A percentile compares a stretch with the other conserved stretches of the same genome.
These are phyloP conservation scores for Rhyacichthys aspro DNA, from an alignment of 2,797 vertebrate genomes.

Conservation along the genomic window DNA sequence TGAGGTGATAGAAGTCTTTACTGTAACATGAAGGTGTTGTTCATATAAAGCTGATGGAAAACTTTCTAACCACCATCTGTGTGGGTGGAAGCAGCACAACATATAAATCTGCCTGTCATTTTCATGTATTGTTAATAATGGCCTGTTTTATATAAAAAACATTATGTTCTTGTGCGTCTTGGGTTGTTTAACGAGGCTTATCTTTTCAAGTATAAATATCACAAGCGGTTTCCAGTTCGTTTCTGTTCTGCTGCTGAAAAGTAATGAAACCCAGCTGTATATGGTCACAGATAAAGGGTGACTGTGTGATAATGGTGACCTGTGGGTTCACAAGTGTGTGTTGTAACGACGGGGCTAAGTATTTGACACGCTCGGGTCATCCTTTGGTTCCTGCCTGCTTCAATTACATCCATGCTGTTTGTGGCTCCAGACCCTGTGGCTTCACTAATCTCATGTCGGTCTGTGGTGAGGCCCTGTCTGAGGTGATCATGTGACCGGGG, in stretches of 20 bases:
- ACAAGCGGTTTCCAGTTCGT: not conserved
- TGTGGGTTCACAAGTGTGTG: conserved; percentile 61
- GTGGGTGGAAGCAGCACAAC: too few relatives aligned
- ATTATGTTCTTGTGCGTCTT: too few relatives aligned
- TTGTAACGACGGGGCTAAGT: conserved; percentile 39
- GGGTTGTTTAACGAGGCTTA: too few relatives aligned
- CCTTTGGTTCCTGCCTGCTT: conserved; percentile 72
- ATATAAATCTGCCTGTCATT: too few relatives aligned
- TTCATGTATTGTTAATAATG: too few relatives aligned
- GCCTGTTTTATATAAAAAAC: too few relatives aligned
- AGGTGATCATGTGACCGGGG: conserved; percentile 15
- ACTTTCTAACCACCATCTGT: too few relatives aligned
- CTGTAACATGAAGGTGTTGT: too few relatives aligned
- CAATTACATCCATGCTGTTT: conserved; percentile 81
- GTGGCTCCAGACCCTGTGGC: conserved; percentile 69
- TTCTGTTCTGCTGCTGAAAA: conserved; percentile 49
- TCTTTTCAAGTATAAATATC: conserved; percentile 4
- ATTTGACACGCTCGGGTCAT: conserved; percentile 63
- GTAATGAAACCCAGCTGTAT: conserved; percentile 32
- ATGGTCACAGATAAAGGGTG: conserved; percentile 15
- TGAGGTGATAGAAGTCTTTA: too few relatives aligned
- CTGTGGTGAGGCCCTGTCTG: conserved; percentile 28
- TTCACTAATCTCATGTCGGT: conserved; percentile 61
- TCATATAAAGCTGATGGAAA: too few relatives aligned
- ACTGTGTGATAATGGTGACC: conserved; percentile 70